Percentiles rank a stretch among this genome's conserved stretches.
phyloP scores from a whole-genome alignment of 2,113 vertebrate species.

The Pipa parva region DNA sequence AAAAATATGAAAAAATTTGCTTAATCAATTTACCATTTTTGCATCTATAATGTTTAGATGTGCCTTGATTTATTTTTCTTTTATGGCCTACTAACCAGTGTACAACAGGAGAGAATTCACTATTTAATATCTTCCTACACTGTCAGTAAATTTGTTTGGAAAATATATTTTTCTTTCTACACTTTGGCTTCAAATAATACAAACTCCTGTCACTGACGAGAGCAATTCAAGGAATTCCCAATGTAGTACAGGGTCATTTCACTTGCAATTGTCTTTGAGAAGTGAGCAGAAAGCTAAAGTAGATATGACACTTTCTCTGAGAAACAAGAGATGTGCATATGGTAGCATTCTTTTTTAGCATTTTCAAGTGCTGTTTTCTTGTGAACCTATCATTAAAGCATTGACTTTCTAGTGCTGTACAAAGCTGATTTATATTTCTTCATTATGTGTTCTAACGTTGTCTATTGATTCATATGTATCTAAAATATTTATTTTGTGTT shows the following conservation, averaged over 20 bases:
- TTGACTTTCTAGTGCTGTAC: not conserved
- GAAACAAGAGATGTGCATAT: not conserved
- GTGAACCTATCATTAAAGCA: not conserved
- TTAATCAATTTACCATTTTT: too few relatives aligned
- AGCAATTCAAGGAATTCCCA: constrained; percentile 33
- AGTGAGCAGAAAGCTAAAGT: constrained; percentile 36
- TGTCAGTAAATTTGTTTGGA: not conserved
- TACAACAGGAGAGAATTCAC: not conserved
- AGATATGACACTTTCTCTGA: constrained; percentile 26
- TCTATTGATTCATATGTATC: not conserved
- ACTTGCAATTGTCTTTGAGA: constrained; percentile 38
- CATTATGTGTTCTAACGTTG: not conserved
- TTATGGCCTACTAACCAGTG: not conserved
- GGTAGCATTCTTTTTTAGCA: not conserved
- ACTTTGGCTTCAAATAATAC: constrained; percentile 10
- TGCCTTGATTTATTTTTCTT: too few relatives aligned
- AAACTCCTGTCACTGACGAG: constrained; percentile 23
- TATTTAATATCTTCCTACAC: not conserved
- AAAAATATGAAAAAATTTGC: too few relatives aligned
- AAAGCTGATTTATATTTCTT: not conserved
- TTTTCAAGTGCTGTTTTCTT: not conserved
- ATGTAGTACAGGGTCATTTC: constrained; percentile 31
- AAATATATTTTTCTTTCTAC: constrained; percentile 2
- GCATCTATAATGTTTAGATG: too few relatives aligned
- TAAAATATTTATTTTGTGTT: not conserved